phyloP scores from a whole-genome alignment of 2,888 invertebrate genomes.

The Uropetala carovei region DNA sequence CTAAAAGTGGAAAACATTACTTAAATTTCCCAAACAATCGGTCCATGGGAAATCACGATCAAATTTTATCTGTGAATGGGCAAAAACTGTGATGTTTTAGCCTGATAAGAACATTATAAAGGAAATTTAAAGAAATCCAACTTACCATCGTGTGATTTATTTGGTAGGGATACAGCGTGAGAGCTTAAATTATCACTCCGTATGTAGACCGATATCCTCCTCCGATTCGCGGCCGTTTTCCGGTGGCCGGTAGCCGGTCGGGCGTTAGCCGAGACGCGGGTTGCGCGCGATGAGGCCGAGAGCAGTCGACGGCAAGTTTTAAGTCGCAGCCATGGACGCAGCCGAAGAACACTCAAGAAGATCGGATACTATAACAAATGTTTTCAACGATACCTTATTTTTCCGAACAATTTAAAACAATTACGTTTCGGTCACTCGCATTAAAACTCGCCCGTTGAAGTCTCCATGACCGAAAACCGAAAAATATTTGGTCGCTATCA shows the following conservation, averaged over 20 bases:
- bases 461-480: background rate
- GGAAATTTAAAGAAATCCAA: background rate
- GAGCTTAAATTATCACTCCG: background rate
- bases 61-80: too few relatives aligned
- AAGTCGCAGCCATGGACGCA: background rate
- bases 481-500: background rate
- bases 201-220: constrained; percentile 32
- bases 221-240: background rate
- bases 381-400: background rate
- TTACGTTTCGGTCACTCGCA: background rate
- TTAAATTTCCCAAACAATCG: too few relatives aligned
- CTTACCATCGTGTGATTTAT: constrained; percentile 61
- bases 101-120: too few relatives aligned
- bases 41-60: too few relatives aligned
- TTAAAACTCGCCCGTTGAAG: constrained; percentile 1
- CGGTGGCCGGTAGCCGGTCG: constrained; percentile 24
- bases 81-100: too few relatives aligned
- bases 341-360: background rate
- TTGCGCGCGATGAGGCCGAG: background rate
- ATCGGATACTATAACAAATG: background rate
- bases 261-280: constrained; percentile 25
- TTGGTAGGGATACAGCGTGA: constrained; percentile 62
- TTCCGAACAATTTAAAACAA: background rate
- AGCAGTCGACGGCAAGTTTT: background rate
- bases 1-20: too few relatives aligned